Evolutionary conservation across 2,888 invertebrate species (phyloP), one percentile per base, ranked within the genome.

Genomic region (Catocala nupta): DNA sequence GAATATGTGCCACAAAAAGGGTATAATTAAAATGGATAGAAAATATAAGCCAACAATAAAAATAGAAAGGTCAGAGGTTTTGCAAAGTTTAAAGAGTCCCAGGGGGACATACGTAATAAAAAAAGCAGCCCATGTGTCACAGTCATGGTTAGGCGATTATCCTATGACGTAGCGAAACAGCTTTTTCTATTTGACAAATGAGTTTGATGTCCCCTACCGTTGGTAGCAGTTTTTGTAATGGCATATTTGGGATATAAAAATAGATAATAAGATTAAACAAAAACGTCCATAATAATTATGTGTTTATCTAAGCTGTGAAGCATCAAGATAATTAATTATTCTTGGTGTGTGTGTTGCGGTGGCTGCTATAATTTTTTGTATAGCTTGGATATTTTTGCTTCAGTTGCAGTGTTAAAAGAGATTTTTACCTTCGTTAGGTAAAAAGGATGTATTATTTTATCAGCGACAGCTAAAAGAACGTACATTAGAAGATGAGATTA

Each of bases 181-280:
- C 53, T 73, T 78, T 82, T 81, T 83, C 78, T 79, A 70, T 69
- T 48, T 82, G 73, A 82, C 81, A 81, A 85, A 89, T 83, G 78
- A 68, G 79, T 79, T 72, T 77, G 75, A 82, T 81, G 68, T 5
- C 16, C 45, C 45, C 16, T 51, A 36, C 8, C 25, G 25, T 25
- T 33, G 7, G 9, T 43, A 25, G 25, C 10, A 39, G 12, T 16
- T 48, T 12, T 42, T 56, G 1, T 25, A 49, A 33, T 34, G 1
- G 5, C 5, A 33, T 49, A 48, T 25, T 49, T n/a, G 7, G 11
- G 34, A 49, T 34, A n/a, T 48, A 48, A 48, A 34, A 44, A 44
- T 44, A 44, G 44, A n/a, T 39, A 39, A 39, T 7, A 39, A 39
- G 36, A 39, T 39, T 9, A 39, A 34, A 49, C 34, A 25, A 34